Evolutionary conservation across 2,888 invertebrate genomes (phyloP), one percentile per base, ranked within the genome.

Genomic region (Drosophila antonietae): DNA sequence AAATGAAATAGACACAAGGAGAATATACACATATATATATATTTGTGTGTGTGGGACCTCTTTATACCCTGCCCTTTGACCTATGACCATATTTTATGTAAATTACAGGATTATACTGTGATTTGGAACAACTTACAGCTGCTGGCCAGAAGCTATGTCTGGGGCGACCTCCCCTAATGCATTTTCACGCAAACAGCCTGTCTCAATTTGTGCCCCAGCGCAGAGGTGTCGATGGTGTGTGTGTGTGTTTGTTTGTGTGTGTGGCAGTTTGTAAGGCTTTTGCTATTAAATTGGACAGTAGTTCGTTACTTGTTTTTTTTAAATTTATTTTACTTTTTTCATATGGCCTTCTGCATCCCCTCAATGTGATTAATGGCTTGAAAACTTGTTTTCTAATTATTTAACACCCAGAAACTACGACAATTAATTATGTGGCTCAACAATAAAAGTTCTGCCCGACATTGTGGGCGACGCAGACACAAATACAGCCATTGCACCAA

Each of bases 381-480:
- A 79, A 88, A 90, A 90, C 86, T 88, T 83, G 88, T 90, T 88
- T 89, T 88, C 90, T 88, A 88, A 88, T 90, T 88, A 89, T 90
- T 89, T 90, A 83, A 88, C 89, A 88, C 81, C 83, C 81, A 72
- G 88, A 90, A 89, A 89, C 80, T 85, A 88, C 89, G 88, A 85
- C 88, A 88, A 90, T 88, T 88, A 90, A 90, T 88, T 88, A 89
- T 86, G 86, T 80, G 83, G 86, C 80, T 77, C 83, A 85, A 89
- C 89, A 89, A 86, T 86, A 83, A 86, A 86, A 86, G 79, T 83
- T 72, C 74, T 63, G 80, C 74, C 52, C 83, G 74, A 78, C 83
- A 74, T 67, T 83, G 84, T 84, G 88, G 83, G 75, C 63, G 76
- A 82, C 72, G 53, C 64, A 68, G 46, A 74, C 59, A 67, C 68